Evolutionary conservation across 1,140 invertebrate genomes (phyloP).

Genomic region (Brachionus rubens): DNA sequence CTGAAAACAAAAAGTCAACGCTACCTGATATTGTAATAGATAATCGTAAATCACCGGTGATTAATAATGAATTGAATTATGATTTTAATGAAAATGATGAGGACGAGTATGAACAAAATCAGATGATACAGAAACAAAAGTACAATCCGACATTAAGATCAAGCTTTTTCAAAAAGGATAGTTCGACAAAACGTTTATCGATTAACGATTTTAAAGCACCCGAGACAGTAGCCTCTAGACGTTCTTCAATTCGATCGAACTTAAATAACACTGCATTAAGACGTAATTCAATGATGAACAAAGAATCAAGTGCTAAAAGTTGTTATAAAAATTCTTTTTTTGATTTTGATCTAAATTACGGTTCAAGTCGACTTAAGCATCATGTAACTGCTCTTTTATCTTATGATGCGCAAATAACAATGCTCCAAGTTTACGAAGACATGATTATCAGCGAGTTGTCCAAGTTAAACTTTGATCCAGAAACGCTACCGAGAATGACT

Average conservation of each 20-base stretch:
- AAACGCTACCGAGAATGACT: neutral
- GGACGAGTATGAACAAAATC: no score
- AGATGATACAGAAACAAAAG: neutral
- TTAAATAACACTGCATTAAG: neutral
- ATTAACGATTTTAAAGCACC: neutral
- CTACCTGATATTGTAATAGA: neutral
- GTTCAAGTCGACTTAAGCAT: slow-evolving; percentile 17
- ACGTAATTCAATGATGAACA: neutral
- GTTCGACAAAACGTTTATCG: neutral
- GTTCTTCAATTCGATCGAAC: neutral
- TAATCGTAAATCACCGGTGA: neutral
- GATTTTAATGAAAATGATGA: neutral
- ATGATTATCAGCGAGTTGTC: neutral
- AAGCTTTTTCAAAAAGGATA: neutral
- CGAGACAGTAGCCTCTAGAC: neutral
- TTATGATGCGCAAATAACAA: slow-evolving; percentile 26
- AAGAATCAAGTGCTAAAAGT: neutral
- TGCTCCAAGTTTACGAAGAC: slow-evolving; percentile 28
- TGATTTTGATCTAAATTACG: slow-evolving; percentile 2
- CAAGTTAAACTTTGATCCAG: neutral
- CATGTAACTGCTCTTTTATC: slow-evolving; percentile 17
- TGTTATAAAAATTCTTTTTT: slow-evolving; percentile 15
- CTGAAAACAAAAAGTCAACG: no score
- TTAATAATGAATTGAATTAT: neutral
- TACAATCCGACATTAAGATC: neutral